Base-by-base conservation (phyloP, 2,888 invertebrate species). In the Cryptus armator region DNA sequence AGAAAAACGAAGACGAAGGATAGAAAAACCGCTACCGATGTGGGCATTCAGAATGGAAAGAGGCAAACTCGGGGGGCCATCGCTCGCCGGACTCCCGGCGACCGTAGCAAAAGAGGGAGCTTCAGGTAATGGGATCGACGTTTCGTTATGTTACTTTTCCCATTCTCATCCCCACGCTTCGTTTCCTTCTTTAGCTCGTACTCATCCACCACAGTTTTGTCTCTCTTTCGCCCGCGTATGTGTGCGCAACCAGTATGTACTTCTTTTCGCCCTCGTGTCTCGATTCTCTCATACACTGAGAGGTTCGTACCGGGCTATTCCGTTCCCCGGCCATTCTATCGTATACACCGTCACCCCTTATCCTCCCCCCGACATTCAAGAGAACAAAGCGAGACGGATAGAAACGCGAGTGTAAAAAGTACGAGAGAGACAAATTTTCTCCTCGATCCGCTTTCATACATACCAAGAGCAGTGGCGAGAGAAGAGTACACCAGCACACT, bases 101-200 rank as follows among this genome's bases (percentile, higher is more conserved):
- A 81, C 53, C 70, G 64, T 75, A 48, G 62, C 64, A 71, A 66
- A 83, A 71, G 64, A 80, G 77, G 86, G 88, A 90, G 89, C 90
- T 90, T 86, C 91, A 90, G 92, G 92, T 93, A 93, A 93, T 93
- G 91, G 93, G 93, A 93, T 93, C 93, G 93, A 93, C 93, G 92
- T 93, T 93, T 93, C 92, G 93, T 93, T 93, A 92, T 92, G 93
- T 93, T 93, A 92, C 93, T 93, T 93, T 93, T 92, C 91, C 91
- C 91, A 91, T 62, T 59, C 64, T 37, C 19, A 32, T 37, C 7
- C 48, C 48, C 37, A 32, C 10, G 37, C 87, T 81, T 88, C 86
- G 12, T 89, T 87, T 29, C 71, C 68, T 44, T 37, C 77, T 46
- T 64, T n/a, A 53, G 46, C 71, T n/a, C 14, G 16, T 32, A 16